Base-by-base conservation (phyloP, 2,888 invertebrate species). In the Pherbina coryleti region DNA sequence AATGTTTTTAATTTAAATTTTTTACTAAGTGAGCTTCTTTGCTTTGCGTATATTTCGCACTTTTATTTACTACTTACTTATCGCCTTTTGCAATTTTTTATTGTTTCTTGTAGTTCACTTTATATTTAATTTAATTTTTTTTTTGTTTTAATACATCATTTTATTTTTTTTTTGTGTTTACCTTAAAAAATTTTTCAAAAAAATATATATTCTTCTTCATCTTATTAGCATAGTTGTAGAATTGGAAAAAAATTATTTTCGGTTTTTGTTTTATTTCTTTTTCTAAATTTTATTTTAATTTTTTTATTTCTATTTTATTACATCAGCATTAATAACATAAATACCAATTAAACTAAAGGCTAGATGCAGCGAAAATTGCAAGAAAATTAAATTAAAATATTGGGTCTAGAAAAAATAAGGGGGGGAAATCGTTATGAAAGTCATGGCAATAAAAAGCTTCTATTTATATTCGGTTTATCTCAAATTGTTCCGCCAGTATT, bases 111-210 rank as follows among this genome's bases (percentile, higher is more conserved):
- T 34, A 37, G 44, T 67, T 66, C 66, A 25, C 70, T 49, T 82
- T 79, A 78, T n/a, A n/a, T n/a, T 81, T 80, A 85, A 85, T 25
- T 72, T 77, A 76, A 69, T 37, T 79, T 78, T 78, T 78, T 72
- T 79, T 78, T 80, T 80, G 77, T 82, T 78, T 78, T 80, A 79
- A 78, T 81, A 80, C 57, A 74, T 78, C 72, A 66, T 80, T 77
- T 78, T 81, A 22, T 62, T 66, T 77, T 73, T 78, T 81, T 17
- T 62, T 66, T 77, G 70, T n/a, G 28, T 51, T 77, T 77, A 76
- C 76, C 69, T 71, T 76, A 72, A 85, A 88, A 88, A 87, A 88
- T 85, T 84, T 87, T 87, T 87, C 86, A 85, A 86, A 88, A 88
- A 86, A 85, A 87, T 85, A 86, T 86, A 86, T 86, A 82, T 82